Percentiles rank a stretch among this genome's conserved stretches.
Evolutionary conservation across 2,888 invertebrate species (phyloP).

Genomic region (Branchipolynoe longqiensis): DNA sequence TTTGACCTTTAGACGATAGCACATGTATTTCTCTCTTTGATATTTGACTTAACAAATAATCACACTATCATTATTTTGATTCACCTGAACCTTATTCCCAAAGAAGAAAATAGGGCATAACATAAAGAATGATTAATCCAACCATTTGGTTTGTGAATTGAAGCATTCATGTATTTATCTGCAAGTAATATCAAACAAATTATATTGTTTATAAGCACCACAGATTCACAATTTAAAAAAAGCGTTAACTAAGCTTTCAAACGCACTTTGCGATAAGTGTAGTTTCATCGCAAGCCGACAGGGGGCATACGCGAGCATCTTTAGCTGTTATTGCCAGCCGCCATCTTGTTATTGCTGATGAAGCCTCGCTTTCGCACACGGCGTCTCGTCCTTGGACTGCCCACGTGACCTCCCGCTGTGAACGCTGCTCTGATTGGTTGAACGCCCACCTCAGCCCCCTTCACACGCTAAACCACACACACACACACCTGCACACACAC

Average conservation of each 20-base stretch:
- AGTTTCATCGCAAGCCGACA: not conserved
- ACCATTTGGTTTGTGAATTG: not conserved
- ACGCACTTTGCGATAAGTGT: constrained; percentile 10
- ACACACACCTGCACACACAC: not conserved
- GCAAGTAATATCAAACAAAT: too few relatives aligned
- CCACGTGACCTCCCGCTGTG: not conserved
- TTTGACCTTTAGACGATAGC: too few relatives aligned
- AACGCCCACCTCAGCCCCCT: not conserved
- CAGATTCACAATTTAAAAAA: not conserved
- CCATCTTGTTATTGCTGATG: constrained; percentile 1
- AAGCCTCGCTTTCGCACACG: constrained; percentile 39
- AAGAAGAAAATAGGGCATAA: not conserved
- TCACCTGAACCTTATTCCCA: too few relatives aligned
- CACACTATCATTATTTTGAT: too few relatives aligned
- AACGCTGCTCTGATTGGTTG: constrained; percentile 37
- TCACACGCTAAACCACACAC: too few relatives aligned
- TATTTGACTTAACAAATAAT: too few relatives aligned
- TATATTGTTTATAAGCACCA: too few relatives aligned
- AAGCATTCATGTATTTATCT: too few relatives aligned
- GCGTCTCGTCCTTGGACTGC: not conserved
- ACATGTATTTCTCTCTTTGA: too few relatives aligned
- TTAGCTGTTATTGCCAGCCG: too few relatives aligned
- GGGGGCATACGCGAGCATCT: too few relatives aligned
- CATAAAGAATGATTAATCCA: not conserved
- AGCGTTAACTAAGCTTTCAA: not conserved